Base-by-base conservation (phyloP, 2,888 invertebrate species). In the Caenorhabditis angaria region DNA sequence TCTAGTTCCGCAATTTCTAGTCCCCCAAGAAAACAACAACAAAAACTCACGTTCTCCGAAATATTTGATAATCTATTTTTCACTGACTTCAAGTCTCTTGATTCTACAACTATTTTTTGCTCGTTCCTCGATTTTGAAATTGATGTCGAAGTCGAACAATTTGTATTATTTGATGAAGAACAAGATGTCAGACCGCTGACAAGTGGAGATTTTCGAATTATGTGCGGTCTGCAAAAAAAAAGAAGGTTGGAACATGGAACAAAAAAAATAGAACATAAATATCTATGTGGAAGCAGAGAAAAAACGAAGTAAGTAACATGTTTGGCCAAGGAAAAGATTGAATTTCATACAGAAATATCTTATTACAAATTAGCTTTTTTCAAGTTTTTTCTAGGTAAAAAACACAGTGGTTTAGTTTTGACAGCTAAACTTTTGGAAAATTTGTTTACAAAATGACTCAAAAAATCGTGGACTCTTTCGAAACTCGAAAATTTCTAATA, bases 311-410 rank as follows among this genome's bases (percentile, higher is more conserved):
- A 41, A 18, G 41, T 41, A 18, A 18, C 41, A 41, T 41, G 41
- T 41, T 41, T 41, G 41, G 41, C 41, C 14, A 41, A 41, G 41
- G 18, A 41, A 41, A 18, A 41, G 41, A 41, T 41, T 41, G 18
- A 41, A 41, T 41, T 41, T 41, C 41, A 41, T 18, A 41, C 41
- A 41, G 41, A 41, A 41, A 41, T 41, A 41, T 41, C 41, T 41
- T 41, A 41, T 41, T 41, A 41, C 41, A 41, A 41, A 41, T 41
- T 41, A 41, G 41, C 41, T 41, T 41, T 41, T 41, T 41, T 41
- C 3, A 12, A 18, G 41, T 12, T 3, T 41, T 41, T 32, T 32
- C 41, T 14, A n/a, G n/a, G n/a, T n/a, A n/a, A n/a, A n/a, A n/a
- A n/a, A n/a, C n/a, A n/a, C n/a, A n/a, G n/a, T n/a, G n/a, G n/a